Conservation (phyloP, 2,888 invertebrate species). For the Nycteola revayana region DNA sequence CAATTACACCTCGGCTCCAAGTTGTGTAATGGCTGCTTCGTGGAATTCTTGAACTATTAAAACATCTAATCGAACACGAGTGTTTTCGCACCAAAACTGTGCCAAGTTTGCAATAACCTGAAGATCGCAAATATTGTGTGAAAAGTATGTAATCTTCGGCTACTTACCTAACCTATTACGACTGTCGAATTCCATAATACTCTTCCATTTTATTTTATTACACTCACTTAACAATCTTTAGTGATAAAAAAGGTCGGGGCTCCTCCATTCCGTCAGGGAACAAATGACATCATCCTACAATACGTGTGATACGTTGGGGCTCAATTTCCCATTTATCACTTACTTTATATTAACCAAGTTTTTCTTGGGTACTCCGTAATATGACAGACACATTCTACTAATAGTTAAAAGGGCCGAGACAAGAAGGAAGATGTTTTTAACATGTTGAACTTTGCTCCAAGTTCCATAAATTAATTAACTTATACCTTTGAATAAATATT, state of each 20-base stretch:
- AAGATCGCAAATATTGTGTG: constrained; percentile 9
- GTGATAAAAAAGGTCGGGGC: constrained; percentile 16
- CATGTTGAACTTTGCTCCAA: too few relatives aligned
- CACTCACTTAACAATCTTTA: constrained; percentile 13
- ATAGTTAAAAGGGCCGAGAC: too few relatives aligned
- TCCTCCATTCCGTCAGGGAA: constrained; percentile 29
- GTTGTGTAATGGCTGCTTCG: too few relatives aligned
- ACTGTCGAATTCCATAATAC: constrained; percentile 13
- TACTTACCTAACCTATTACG: constrained; percentile 2
- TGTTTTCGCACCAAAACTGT: constrained; percentile 12
- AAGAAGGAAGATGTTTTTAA: too few relatives aligned
- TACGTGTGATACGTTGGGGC: constrained; percentile 38
- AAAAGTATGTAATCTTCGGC: constrained; percentile 21
- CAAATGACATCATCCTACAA: constrained; percentile 44
- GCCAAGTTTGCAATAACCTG: constrained; percentile 14
- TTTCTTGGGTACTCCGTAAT: too few relatives aligned
- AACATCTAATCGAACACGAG: too few relatives aligned
- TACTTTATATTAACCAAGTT: constrained; percentile 4
- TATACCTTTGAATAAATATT: too few relatives aligned
- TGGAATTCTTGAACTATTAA: too few relatives aligned
- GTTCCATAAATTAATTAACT: too few relatives aligned
- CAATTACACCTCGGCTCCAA: too few relatives aligned
- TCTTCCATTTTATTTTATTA: constrained; percentile 22
- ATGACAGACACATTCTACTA: too few relatives aligned
- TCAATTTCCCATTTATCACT: constrained; percentile 41